Conservation (phyloP, 2,113 vertebrate species). For the Otus sunia region DNA sequence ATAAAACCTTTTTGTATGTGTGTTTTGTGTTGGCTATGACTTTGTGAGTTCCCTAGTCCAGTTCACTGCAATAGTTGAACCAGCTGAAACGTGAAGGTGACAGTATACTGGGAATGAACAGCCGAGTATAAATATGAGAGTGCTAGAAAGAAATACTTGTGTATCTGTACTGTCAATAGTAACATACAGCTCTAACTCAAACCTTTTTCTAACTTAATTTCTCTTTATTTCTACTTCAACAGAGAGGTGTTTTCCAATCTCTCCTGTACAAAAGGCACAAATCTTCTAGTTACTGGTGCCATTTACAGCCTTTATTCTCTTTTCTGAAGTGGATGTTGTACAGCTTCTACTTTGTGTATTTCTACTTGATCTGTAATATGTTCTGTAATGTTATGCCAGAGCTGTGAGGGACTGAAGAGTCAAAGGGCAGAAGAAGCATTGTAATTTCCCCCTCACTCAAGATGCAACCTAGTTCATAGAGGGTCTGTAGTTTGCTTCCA, state of each 20-base stretch:
- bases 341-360: neutral
- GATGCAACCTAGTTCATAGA: neutral
- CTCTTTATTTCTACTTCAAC: neutral
- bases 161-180: neutral
- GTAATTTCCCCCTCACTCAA: neutral
- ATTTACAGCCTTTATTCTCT: neutral
- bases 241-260: neutral
- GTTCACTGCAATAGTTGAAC: neutral
- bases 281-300: neutral
- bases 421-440: neutral
- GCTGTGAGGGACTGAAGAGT: neutral
- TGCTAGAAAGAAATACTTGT: neutral
- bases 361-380: neutral
- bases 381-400: neutral
- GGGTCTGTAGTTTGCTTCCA: neutral
- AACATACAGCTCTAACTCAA: neutral
- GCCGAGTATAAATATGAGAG: neutral
- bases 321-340: neutral
- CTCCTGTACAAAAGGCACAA: neutral
- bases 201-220: neutral
- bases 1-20: neutral
- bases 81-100: neutral
- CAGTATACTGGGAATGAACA: neutral
- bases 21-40: neutral
- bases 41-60: neutral